Evolutionary conservation across 2,888 invertebrate genomes (phyloP).

Genomic region (Agrenia bidenticulata): DNA sequence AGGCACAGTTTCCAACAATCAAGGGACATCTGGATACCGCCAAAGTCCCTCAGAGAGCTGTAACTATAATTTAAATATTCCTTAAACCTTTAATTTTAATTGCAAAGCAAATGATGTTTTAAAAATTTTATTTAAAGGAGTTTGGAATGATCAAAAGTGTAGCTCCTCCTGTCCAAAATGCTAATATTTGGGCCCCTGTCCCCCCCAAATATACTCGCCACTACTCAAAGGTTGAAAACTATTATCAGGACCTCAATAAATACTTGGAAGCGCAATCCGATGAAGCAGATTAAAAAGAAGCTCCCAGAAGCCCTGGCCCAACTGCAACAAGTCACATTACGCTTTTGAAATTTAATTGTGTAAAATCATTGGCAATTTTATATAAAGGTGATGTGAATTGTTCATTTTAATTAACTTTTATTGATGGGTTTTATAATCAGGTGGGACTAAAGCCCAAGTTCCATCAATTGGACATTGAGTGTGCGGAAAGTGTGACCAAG

Average conservation of each 20-base stretch:
- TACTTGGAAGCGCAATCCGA: neutral
- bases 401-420: too few species aligned
- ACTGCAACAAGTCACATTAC: neutral
- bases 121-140: too few species aligned
- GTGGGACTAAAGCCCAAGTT: constrained; percentile 60
- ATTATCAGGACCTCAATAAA: constrained; percentile 5
- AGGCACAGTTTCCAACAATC: constrained; percentile 17
- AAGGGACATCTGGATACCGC: constrained; percentile 22
- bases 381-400: too few species aligned
- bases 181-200: neutral
- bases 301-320: neutral
- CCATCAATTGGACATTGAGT: constrained; percentile 70
- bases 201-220: neutral
- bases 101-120: too few species aligned
- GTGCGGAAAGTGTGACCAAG: constrained; percentile 62
- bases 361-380: too few species aligned
- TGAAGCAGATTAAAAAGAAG: neutral
- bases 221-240: constrained; percentile 3
- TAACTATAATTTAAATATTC: too few species aligned
- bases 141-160: neutral
- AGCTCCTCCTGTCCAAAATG: neutral
- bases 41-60: constrained; percentile 25
- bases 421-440: too few species aligned
- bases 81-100: too few species aligned
- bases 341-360: too few species aligned